Evolutionary conservation across 1,140 invertebrate species (phyloP).

Genomic region (Cyrtorhinus lividipennis): DNA sequence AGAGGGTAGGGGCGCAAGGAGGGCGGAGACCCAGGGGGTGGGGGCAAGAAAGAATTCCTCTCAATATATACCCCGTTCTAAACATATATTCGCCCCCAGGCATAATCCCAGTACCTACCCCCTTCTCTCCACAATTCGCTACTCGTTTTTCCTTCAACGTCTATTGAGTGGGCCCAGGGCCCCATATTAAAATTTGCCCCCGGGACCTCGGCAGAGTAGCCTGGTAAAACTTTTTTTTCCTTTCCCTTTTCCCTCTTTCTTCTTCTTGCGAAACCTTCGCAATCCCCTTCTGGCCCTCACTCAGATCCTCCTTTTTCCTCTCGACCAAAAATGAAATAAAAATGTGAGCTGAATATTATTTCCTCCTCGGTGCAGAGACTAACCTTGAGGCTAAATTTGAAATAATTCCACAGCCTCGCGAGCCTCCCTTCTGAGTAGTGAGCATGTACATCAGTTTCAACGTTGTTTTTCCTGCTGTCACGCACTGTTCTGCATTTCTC

Average conservation of each 20-base stretch:
- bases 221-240: neutral
- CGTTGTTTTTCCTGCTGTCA: no score
- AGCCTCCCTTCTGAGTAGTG: no score
- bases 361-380: neutral
- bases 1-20: neutral
- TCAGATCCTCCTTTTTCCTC: neutral
- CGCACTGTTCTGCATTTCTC: no score
- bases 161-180: constrained; percentile 11
- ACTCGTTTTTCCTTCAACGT: neutral
- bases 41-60: constrained; percentile 16
- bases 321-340: neutral
- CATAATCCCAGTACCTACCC: constrained; percentile 10
- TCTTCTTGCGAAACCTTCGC: neutral
- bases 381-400: no score
- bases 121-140: neutral
- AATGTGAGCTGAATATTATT: neutral
- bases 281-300: neutral
- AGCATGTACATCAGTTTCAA: no score
- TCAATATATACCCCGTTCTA: constrained; percentile 19
- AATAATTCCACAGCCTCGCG: no score
- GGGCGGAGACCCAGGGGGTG: neutral
- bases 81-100: constrained; percentile 15
- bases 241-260: no score
- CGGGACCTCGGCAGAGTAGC: constrained; percentile 6
- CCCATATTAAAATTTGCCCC: constrained; percentile 15